These are phyloP conservation scores for Platycercus adscitus DNA, from an alignment of 2,113 vertebrate genomes.

Conservation along the genomic window DNA sequence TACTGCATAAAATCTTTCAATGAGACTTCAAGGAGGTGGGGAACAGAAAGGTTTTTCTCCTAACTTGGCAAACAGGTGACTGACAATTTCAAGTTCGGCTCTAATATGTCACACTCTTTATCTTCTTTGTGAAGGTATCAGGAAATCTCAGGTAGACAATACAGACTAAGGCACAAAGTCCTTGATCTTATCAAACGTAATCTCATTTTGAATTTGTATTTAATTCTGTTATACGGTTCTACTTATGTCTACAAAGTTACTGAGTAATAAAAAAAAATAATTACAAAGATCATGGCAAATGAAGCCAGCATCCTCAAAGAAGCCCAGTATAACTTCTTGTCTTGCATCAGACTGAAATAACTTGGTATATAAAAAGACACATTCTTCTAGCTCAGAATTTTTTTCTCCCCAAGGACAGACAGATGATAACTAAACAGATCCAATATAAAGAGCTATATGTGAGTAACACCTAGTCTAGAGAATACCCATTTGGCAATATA, in stretches of 20 bases:
- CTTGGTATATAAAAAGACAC: neutral
- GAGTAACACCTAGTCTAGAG: neutral
- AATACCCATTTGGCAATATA: neutral
- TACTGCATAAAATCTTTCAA: neutral
- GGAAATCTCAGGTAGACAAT: neutral
- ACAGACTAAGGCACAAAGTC: neutral
- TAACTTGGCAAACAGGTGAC: constrained; percentile 6
- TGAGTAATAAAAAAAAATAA: neutral
- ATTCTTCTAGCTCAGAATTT: neutral
- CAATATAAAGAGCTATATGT: neutral
- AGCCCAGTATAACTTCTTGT: neutral
- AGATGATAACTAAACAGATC: neutral
- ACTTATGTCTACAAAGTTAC: neutral
- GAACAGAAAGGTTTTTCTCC: constrained; percentile 14
- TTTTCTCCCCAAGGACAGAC: neutral
- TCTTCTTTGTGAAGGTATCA: neutral
- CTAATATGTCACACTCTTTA: neutral
- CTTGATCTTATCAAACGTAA: neutral
- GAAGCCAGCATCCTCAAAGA: neutral
- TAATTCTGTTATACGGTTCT: neutral
- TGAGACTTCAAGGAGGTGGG: neutral
- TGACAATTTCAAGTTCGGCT: constrained; percentile 25
- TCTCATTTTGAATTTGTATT: neutral
- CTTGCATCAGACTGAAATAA: neutral
- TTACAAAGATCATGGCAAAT: neutral